Evolutionary conservation across 2,797 vertebrate genomes (phyloP), one percentile per base, ranked within the genome.

Genomic region (Heteromormyrus szaboi): DNA sequence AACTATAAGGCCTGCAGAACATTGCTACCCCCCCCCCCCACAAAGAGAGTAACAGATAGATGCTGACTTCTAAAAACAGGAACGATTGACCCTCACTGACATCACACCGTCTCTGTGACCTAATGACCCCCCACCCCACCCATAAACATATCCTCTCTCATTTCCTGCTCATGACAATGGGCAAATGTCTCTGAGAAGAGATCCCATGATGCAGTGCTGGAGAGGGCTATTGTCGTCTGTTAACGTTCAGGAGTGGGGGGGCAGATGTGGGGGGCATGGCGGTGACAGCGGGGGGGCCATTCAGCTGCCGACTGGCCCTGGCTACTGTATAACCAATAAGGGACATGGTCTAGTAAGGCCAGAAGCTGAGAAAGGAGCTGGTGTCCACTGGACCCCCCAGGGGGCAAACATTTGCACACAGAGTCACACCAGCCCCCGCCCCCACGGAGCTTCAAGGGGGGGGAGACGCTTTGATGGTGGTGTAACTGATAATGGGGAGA

Each of bases 141-240:
- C 51, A 14, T 4, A 53, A 53, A 85, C 29, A 85, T 25, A 19
- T 33, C 84, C 84, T 85, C 17, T 11, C 85, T 54, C 33, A 87
- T 41, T 59, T 87, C 85, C 85, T 87, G 54, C 33, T 59, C 14
- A 37, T 65, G 22, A 87, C 86, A 87, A 87, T 87, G 41, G 86
- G 19, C 44, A 72, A 59, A 87, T 65, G 86, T 65, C 25, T 86
- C 54, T 87, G 53, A 11, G 14, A 41, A 4, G 53, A 59, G 53
- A 12, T 44, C 85, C 85, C 51, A 37, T 37, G 22, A 53, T 59
- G 48, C 48, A 46, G 19, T 48, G 79, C n/a, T 83, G 48, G 84
- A 33, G 14, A 56, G 25, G 12, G 12, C 50, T 53, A 33, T 51
- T 86, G 22, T 54, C 17, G 4, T 86, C 84, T 83, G 62, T 88